Evolutionary conservation across 2,113 vertebrate genomes (phyloP), one percentile per base, ranked within the genome.

Genomic region (Pampusana beccarii): DNA sequence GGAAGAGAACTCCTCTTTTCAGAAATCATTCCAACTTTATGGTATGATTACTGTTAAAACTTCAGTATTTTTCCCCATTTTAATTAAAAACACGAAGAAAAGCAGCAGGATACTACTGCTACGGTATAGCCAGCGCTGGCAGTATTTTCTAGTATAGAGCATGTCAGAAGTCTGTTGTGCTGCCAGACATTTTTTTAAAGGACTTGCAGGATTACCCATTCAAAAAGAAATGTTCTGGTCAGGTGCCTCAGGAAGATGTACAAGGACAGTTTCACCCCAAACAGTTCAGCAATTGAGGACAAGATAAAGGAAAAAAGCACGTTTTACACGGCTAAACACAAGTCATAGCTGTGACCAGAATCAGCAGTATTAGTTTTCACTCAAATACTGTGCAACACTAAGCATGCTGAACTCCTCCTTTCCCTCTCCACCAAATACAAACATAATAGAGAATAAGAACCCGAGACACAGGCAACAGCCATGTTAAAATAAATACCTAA

Each of bases 401-500:
- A 66, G 23, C 24, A 48, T 9, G 34, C 48, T 36, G 26, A 93
- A 82, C 48, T 57, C 20, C 56, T 80, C 71, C 69, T 60, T 57
- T 57, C 26, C 31, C 40, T 65, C 58, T 71, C 64, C 25, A 44
- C 7, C 38, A 56, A 26, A 42, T 11, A 79, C 5, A 78, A 79
- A 67, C 51, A 74, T 51, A 78, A 74, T 2, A 73, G 21, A 67
- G 42, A 87, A 1, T 21, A 72, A 64, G 24, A 92, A 54, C 10
- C 44, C 0, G 2, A 74, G 29, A 60, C 18, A 54, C 0, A 66
- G 6, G 23, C 33, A 64, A 51, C 1, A 67, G 33, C 25, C 19
- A 61, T 2, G 3, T 86, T 69, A 77, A 69, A 56, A 3, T 64
- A 82, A 90, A 3, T 58, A 53, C 5, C 46, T 42, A 0, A 23